phyloP scores from a whole-genome alignment of 2,888 invertebrate genomes.

The Ptilodon capucinus region DNA sequence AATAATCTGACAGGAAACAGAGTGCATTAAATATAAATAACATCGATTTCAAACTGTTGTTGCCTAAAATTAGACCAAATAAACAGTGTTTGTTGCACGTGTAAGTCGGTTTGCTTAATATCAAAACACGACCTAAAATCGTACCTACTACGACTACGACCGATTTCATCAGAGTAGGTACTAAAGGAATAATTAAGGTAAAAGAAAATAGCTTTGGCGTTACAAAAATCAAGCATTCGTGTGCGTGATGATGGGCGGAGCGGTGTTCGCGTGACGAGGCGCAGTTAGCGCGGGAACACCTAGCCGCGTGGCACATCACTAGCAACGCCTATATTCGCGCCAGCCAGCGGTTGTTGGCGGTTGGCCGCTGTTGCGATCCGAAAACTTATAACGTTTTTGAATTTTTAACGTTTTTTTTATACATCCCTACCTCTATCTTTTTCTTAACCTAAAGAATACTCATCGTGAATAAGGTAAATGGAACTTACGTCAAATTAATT shows the following conservation, averaged over 20 bases:
- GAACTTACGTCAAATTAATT: too few relatives aligned
- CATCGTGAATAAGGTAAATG: too few relatives aligned
- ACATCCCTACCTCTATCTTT: not conserved
- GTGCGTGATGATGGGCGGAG: conserved; percentile 78
- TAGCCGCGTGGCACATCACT: conserved; percentile 71
- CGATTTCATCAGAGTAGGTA: conserved; percentile 1
- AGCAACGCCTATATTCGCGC: conserved; percentile 72
- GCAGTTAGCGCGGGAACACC: conserved; percentile 77
- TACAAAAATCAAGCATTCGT: conserved; percentile 36
- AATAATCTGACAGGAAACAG: conserved; percentile 36
- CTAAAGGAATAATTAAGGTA: conserved; percentile 23
- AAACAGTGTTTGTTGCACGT: conserved; percentile 30
- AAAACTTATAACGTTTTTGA: conserved; percentile 32
- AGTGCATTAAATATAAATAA: conserved; percentile 30
- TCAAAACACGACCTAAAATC: conserved; percentile 26
- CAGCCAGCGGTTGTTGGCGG: conserved; percentile 44
- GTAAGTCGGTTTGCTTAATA: conserved; percentile 20
- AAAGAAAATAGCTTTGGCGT: conserved; percentile 24
- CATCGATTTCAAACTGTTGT: conserved; percentile 27
- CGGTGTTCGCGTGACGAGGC: conserved; percentile 65
- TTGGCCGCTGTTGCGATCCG: conserved; percentile 41
- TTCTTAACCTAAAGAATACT: too few relatives aligned
- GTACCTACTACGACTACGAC: conserved; percentile 7
- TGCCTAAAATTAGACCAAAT: conserved; percentile 28
- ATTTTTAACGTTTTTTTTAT: not conserved